Evolutionary conservation across 2,888 invertebrate species (phyloP), one percentile per base, ranked within the genome.

Genomic region (Tetranychus piercei): DNA sequence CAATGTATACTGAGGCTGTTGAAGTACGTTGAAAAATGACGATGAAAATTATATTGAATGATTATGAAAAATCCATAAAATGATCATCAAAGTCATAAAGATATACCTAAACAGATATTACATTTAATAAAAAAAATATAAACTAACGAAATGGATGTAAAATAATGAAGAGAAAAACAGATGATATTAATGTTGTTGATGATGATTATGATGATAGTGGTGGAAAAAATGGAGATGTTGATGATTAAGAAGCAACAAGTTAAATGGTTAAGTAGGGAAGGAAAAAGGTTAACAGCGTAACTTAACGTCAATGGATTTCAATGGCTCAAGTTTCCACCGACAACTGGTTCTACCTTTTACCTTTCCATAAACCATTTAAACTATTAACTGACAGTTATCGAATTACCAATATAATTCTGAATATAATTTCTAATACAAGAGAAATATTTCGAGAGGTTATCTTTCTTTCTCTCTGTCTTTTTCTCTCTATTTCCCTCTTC

Each of bases 371-470:
- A 55, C 55, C 9, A 55, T 55, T 55, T 55, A 55, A 55, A 55
- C 55, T 55, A 55, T 55, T 55, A 55, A 55, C 55, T 55, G 55
- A 55, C 55, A 55, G 55, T 55, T 55, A 55, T 55, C 55, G 55
- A 55, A 55, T 55, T 55, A 55, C 55, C 55, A 55, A 55, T 55
- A 55, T 55, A 55, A 55, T 55, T 55, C 55, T 55, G 55, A 55
- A 55, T 55, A 55, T 55, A 55, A 15, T 55, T 55, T 55, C 15
- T 55, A 55, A 55, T 15, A 15, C 55, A 55, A 55, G 55, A 55
- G 55, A 55, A 15, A 55, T 9, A 55, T 34, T 34, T 34, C 34
- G 55, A 55, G 15, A 55, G 55, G 15, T 15, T 15, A 7, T 6
- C 55, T 55, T 15, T 55, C 55, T 55, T 3, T 15, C 6, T 55